phyloP scores from a whole-genome alignment of 2,113 vertebrate genomes.

The Hippocampus mohnikei region DNA sequence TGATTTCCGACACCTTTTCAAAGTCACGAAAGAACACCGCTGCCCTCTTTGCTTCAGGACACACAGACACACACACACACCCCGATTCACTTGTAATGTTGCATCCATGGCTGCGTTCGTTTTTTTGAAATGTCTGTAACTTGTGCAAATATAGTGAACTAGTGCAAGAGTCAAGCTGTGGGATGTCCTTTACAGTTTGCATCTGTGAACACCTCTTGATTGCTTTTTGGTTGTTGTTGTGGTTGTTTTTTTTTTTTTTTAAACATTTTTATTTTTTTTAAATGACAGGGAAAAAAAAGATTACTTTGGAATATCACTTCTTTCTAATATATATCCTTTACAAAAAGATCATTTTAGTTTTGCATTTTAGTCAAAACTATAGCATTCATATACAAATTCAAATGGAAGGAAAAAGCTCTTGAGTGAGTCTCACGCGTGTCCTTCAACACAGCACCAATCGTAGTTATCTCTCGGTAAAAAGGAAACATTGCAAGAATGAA shows the following conservation, averaged over 20 bases:
- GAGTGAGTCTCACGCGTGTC: conserved; percentile 69
- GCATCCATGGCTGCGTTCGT: conserved; percentile 57
- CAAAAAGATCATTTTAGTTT: conserved; percentile 75
- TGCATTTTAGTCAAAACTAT: conserved; percentile 79
- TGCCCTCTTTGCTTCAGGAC: conserved; percentile 32
- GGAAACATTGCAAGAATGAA: conserved; percentile 36
- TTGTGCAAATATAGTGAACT: conserved; percentile 73
- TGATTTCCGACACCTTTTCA: conserved; percentile 49
- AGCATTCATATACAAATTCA: conserved; percentile 77
- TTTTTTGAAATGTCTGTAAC: conserved; percentile 66
- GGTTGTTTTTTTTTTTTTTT: no score
- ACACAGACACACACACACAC: not conserved
- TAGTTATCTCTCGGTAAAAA: conserved; percentile 60
- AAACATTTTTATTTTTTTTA: not conserved
- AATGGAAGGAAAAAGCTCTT: conserved; percentile 73
- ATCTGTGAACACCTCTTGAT: conserved; percentile 73
- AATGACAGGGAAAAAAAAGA: conserved; percentile 47
- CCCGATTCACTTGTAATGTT: conserved; percentile 49
- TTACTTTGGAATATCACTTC: conserved; percentile 79
- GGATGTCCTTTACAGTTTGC: conserved; percentile 72
- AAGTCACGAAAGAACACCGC: conserved; percentile 51
- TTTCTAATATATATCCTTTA: conserved; percentile 74
- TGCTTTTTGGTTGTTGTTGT: conserved; percentile 73
- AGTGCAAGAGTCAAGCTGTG: conserved; percentile 73
- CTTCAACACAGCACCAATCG: conserved; percentile 73